Conservation (phyloP, 2,797 vertebrate species). For the Lemur catta region DNA sequence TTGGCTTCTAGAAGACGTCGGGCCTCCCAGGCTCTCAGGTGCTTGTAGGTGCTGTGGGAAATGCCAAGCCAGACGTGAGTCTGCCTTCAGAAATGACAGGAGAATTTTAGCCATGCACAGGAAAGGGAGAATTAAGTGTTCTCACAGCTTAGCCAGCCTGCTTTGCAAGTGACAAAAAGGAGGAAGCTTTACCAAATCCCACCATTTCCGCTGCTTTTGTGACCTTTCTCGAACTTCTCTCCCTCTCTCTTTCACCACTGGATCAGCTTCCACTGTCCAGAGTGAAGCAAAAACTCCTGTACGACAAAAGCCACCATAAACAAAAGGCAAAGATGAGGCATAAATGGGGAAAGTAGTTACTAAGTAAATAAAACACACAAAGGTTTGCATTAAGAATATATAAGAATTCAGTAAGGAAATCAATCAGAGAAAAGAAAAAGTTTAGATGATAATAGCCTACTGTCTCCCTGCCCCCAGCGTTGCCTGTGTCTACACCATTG, state of each 20-base stretch:
- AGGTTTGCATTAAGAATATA: not conserved
- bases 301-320: not conserved
- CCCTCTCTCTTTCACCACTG: not conserved
- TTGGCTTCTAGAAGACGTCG: not conserved
- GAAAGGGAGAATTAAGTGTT: not conserved
- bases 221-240: not conserved
- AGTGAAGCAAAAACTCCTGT: not conserved
- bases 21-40: not conserved
- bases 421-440: not conserved
- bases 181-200: not conserved
- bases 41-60: not conserved
- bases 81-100: not conserved
- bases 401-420: not conserved
- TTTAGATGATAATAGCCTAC: not conserved
- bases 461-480: not conserved
- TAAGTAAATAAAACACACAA: not conserved
- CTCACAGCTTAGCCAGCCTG: not conserved
- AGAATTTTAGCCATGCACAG: not conserved
- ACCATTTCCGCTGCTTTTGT: not conserved
- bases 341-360: not conserved
- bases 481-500: not conserved
- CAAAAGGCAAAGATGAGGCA: not conserved
- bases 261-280: not conserved
- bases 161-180: not conserved
- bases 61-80: not conserved